These are phyloP conservation scores for Holocentrus rufus DNA, from an alignment of 2,797 vertebrate genomes.

Conservation along the genomic window DNA sequence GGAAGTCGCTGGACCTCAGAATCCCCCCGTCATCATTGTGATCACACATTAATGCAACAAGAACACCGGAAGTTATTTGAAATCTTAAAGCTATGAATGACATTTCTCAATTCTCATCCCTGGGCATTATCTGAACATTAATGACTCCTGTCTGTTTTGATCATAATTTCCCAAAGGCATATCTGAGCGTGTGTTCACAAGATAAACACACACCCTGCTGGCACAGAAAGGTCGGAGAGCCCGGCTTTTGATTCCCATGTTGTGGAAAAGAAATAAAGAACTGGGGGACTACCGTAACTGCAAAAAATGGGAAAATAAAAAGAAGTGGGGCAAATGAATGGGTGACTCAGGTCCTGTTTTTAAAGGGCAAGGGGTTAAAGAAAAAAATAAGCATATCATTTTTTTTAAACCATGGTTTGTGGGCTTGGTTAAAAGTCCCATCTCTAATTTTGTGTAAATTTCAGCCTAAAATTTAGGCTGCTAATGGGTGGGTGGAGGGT, in stretches of 20 bases:
- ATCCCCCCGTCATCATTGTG: conserved; percentile 27
- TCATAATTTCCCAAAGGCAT: conserved; percentile 36
- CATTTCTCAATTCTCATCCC: conserved; percentile 61
- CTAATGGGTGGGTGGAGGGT: conserved; percentile 43
- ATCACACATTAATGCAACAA: conserved; percentile 22
- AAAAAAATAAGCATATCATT: conserved; percentile 25
- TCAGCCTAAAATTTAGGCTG: conserved; percentile 54
- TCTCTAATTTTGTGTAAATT: conserved; percentile 39
- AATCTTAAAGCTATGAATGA: neutral
- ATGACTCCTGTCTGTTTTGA: conserved; percentile 26
- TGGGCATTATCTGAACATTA: conserved; percentile 69
- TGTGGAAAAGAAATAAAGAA: conserved; percentile 69
- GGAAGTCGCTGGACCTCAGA: conserved; percentile 65
- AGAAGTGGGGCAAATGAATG: conserved; percentile 71
- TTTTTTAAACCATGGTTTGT: conserved; percentile 26
- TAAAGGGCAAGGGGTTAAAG: conserved; percentile 29
- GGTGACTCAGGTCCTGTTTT: conserved; percentile 41
- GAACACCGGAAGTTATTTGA: conserved; percentile 4
- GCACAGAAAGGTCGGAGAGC: conserved; percentile 88
- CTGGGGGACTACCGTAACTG: conserved; percentile 54
- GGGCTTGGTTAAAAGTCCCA: conserved; percentile 69
- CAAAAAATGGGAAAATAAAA: conserved; percentile 64
- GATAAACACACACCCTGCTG: conserved; percentile 73
- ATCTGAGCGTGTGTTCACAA: conserved; percentile 65
- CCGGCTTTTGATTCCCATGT: conserved; percentile 82